Evolutionary conservation across 1,140 invertebrate species (phyloP), one percentile per base, ranked within the genome.

Genomic region (Zaprionus africanus): DNA sequence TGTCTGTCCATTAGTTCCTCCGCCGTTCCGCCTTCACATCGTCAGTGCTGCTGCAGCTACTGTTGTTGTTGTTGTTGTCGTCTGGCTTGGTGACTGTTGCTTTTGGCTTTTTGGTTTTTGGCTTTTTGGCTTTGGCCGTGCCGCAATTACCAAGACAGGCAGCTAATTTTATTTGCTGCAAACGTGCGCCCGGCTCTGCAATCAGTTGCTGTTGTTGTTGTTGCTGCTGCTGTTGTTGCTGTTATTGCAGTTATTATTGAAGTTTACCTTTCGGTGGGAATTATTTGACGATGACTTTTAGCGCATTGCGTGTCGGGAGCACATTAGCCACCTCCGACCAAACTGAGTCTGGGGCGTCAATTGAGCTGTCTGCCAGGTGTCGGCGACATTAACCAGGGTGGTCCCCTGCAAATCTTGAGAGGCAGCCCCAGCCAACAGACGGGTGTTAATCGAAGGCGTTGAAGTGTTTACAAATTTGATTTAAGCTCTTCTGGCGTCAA

Each of bases 161-260:
- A 87, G 83, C 83, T 86, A 86, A 86, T 86, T 86, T 86, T 87
- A 82, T 86, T 86, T 86, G 83, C 82, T 82, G 79, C 73, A 82
- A 87, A 86, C 82, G 83, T 87, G 83, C 80, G 76, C 84, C 80
- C 79, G 34, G 54, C 65, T 81, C 81, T 64, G 56, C 67, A 63
- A 54, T 51, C 49, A 53, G 22, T 63, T 58, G 65, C 51, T 68
- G 11, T 34, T 68, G 15, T 56, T 63, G 41, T 56, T 43, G 60
- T 28, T 62, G 51, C 61, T 61, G 51, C 58, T 61, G 54, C 34
- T 79, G 36, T 43, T 69, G 51, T 15, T 24, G 19, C 19, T 19
- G 7, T 26, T 75, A 15, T 56, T 46, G 13, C 6, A 61, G 56
- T 49, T 76, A 46, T 62, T 72, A 71, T 62, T 76, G 26, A 17